A percentile compares a stretch with the other conserved stretches of the same genome.
Evolutionary conservation across 2,113 vertebrate species (phyloP).

Genomic region (Smithornis capensis): DNA sequence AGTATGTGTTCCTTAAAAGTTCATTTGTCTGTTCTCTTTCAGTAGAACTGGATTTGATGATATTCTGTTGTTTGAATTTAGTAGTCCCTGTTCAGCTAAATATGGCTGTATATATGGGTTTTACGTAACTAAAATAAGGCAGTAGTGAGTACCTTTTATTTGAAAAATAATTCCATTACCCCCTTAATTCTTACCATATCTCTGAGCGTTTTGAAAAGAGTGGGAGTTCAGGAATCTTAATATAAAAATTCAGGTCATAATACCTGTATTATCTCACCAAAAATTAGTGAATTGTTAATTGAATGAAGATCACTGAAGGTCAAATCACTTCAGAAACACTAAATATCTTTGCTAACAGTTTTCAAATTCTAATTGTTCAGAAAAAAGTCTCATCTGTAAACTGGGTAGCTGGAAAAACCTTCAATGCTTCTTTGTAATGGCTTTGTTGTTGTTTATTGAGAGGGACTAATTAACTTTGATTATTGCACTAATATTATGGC

Average conservation of each 20-base stretch:
- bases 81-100: neutral
- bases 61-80: neutral
- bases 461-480: conserved; percentile 98
- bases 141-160: neutral
- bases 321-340: conserved; percentile 27
- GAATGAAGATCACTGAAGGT: conserved; percentile 1
- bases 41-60: neutral
- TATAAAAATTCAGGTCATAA: neutral
- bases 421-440: conserved; percentile 77
- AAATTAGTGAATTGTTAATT: conserved; percentile 40
- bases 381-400: conserved; percentile 50
- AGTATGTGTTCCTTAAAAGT: neutral
- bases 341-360: conserved; percentile 16
- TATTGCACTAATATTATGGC: conserved; percentile 98
- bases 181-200: neutral
- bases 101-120: neutral
- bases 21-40: neutral
- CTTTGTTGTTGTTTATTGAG: conserved; percentile 84
- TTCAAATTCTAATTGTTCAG: conserved; percentile 58
- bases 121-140: neutral
- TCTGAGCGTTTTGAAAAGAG: neutral
- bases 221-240: neutral
- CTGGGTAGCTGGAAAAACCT: conserved; percentile 65
- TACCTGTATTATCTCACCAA: neutral
- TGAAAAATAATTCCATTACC: neutral